These are phyloP conservation scores for Podocnemis expansa DNA, from an alignment of 2,113 vertebrate species.

Conservation along the genomic window DNA sequence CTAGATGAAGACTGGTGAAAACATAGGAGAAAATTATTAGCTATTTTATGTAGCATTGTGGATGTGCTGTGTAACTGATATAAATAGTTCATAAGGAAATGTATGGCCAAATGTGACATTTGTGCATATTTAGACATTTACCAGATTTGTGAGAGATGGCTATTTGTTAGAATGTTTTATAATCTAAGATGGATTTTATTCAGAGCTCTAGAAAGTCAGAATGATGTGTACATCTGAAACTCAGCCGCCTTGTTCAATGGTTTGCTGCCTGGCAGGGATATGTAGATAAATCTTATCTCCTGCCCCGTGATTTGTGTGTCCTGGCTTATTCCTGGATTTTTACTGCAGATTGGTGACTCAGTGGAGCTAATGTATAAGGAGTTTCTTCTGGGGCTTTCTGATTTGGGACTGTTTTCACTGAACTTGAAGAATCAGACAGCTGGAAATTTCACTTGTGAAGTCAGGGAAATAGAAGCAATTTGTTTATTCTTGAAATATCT, in stretches of 20 bases:
- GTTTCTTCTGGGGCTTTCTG: neutral
- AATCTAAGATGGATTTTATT: neutral
- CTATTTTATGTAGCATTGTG: neutral
- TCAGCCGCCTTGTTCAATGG: neutral
- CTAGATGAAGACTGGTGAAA: neutral
- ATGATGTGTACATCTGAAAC: neutral
- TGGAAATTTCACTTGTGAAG: constrained; percentile 13
- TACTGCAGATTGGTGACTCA: neutral
- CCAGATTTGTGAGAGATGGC: neutral
- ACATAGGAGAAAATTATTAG: neutral
- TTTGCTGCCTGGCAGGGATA: too few relatives aligned
- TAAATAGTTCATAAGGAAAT: neutral
- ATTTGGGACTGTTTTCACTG: neutral
- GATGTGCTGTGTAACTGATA: too few relatives aligned
- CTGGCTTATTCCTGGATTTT: neutral
- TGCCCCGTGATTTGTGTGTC: neutral
- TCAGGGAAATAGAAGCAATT: constrained; percentile 16
- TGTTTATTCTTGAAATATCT: neutral
- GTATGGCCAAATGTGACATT: neutral
- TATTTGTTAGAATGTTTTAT: neutral
- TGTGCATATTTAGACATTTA: neutral
- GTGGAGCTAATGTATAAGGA: neutral
- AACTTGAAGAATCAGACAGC: neutral
- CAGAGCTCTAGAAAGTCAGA: neutral
- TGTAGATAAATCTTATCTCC: neutral